phyloP scores from a whole-genome alignment of 1,140 invertebrate genomes.

The Drosophila erecta region DNA sequence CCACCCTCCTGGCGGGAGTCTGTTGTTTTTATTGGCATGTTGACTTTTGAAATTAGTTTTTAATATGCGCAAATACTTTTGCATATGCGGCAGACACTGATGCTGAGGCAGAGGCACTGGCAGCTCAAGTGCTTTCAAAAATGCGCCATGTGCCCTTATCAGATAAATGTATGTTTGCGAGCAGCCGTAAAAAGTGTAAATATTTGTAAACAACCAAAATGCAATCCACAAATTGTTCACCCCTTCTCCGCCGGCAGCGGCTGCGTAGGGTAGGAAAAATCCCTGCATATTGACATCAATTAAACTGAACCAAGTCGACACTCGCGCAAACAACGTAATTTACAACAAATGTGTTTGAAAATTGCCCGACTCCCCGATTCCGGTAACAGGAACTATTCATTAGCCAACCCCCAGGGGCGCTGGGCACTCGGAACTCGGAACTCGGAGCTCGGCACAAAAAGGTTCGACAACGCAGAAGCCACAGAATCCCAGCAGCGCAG shows the following conservation, averaged over 20 bases:
- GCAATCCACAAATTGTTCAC: slow-evolving; percentile 55
- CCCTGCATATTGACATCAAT: slow-evolving; percentile 83
- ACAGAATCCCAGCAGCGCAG: slow-evolving; percentile 53
- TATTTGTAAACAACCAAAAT: slow-evolving; percentile 78
- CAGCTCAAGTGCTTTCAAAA: slow-evolving; percentile 51
- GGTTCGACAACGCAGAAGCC: slow-evolving; percentile 59
- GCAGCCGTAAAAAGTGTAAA: slow-evolving; percentile 56
- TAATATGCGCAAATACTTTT: slow-evolving; percentile 83
- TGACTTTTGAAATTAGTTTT: slow-evolving; percentile 83
- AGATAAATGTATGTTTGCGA: slow-evolving; percentile 24
- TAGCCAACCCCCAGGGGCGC: slow-evolving; percentile 60
- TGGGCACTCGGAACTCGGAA: slow-evolving; percentile 3
- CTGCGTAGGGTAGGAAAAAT: slow-evolving; percentile 54
- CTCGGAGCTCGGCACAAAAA: slow-evolving; percentile 37
- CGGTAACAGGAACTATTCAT: slow-evolving; percentile 73
- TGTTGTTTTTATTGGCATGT: slow-evolving; percentile 81
- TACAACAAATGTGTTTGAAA: slow-evolving; percentile 79
- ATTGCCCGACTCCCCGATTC: slow-evolving; percentile 37
- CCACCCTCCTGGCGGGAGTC: slow-evolving; percentile 46
- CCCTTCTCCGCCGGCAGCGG: not conserved
- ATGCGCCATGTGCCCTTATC: slow-evolving; percentile 70
- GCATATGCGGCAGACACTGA: slow-evolving; percentile 53
- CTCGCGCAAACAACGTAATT: slow-evolving; percentile 82
- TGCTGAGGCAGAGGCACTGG: too few species aligned
- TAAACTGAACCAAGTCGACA: slow-evolving; percentile 82